phyloP scores from a whole-genome alignment of 1,140 invertebrate genomes.

The Tetranychus urticae region DNA sequence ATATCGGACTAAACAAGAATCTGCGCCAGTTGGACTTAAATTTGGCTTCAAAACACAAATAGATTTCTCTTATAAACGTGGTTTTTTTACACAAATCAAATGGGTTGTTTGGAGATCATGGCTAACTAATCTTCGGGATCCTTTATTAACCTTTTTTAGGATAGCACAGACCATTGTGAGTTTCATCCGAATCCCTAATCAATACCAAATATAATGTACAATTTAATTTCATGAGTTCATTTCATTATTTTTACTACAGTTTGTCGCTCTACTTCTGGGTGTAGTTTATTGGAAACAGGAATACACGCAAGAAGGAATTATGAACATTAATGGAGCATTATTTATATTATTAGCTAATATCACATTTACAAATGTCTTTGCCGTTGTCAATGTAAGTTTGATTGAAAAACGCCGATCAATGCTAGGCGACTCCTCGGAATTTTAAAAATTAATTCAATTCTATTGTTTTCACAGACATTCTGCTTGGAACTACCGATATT shows the following conservation, averaged over 20 bases:
- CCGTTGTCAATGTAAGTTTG: slow-evolving; percentile 55
- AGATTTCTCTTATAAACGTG: slow-evolving; percentile 28
- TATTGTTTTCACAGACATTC: slow-evolving; percentile 43
- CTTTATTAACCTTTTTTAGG: slow-evolving; percentile 61
- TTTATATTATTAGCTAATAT: slow-evolving; percentile 78
- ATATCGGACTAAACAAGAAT: not conserved
- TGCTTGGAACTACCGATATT: slow-evolving; percentile 75
- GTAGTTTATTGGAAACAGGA: slow-evolving; percentile 66
- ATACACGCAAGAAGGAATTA: slow-evolving; percentile 60
- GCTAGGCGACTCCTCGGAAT: not conserved
- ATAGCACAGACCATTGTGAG: slow-evolving; percentile 65
- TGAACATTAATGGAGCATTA: slow-evolving; percentile 87
- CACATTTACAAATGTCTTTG: slow-evolving; percentile 75
- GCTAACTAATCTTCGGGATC: slow-evolving; percentile 63
- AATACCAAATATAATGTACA: not conserved
- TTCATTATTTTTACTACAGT: slow-evolving; percentile 24
- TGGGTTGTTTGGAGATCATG: slow-evolving; percentile 74
- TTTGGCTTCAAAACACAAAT: not conserved
- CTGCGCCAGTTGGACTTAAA: not conserved
- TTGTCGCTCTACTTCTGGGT: slow-evolving; percentile 60
- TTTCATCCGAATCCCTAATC: slow-evolving; percentile 11
- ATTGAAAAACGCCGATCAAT: not conserved
- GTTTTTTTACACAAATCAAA: slow-evolving; percentile 62
- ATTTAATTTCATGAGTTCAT: not conserved
- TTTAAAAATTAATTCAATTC: slow-evolving; percentile 1